Evolutionary conservation across 2,888 invertebrate species (phyloP).

Genomic region (Labia minor): DNA sequence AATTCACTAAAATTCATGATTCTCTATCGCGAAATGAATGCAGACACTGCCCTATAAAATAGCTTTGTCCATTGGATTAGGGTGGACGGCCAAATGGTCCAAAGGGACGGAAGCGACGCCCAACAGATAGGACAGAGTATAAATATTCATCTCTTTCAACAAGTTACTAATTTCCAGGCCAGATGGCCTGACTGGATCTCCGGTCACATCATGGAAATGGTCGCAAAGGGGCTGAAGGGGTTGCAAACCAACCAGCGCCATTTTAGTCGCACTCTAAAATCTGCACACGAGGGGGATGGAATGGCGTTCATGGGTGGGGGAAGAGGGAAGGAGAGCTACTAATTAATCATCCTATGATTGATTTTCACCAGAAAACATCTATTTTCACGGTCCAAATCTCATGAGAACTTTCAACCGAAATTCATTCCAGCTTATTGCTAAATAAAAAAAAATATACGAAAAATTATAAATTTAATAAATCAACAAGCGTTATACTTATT

Average conservation of each 20-base stretch:
- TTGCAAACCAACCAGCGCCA: not conserved
- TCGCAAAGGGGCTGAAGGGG: too few species aligned
- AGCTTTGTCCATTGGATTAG: constrained; percentile 2
- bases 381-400: not conserved
- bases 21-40: too few species aligned
- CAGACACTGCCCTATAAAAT: too few species aligned
- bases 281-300: not conserved
- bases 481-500: too few species aligned
- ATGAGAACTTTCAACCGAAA: not conserved
- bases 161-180: constrained; percentile 5
- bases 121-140: not conserved
- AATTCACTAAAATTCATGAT: too few species aligned
- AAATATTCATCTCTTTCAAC: constrained; percentile 13
- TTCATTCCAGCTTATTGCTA: too few species aligned
- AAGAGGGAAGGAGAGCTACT: not conserved
- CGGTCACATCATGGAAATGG: not conserved
- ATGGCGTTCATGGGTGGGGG: too few species aligned
- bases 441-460: too few species aligned
- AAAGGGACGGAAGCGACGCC: not conserved
- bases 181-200: not conserved
- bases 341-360: constrained; percentile 3
- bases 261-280: not conserved
- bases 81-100: too few species aligned
- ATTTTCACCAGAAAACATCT: constrained; percentile 3
- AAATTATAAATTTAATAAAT: too few species aligned